Evolutionary conservation across 2,888 invertebrate genomes (phyloP).

Genomic region (Nemotelus nigrinus): DNA sequence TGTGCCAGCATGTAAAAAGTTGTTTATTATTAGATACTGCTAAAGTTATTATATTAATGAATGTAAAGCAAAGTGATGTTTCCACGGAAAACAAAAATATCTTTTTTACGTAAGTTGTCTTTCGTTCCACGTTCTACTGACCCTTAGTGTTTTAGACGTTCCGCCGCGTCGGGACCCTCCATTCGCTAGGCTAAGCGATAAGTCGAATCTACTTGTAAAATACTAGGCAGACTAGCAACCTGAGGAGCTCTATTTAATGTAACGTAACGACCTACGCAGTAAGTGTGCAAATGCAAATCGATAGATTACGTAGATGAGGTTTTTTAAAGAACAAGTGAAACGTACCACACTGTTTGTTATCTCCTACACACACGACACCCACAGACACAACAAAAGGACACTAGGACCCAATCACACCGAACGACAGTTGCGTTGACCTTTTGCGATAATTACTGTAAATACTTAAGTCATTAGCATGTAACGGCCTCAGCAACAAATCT

Average conservation of each 20-base stretch:
- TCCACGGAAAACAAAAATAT: constrained; percentile 51
- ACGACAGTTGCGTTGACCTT: background rate
- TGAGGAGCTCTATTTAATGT: constrained; percentile 41
- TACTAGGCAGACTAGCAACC: constrained; percentile 33
- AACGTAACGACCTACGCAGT: constrained; percentile 25
- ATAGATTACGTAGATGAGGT: constrained; percentile 41
- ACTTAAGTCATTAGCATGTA: constrained; percentile 64
- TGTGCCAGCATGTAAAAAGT: constrained; percentile 43
- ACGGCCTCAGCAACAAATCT: constrained; percentile 36
- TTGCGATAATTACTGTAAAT: constrained; percentile 57
- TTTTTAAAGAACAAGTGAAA: constrained; percentile 22
- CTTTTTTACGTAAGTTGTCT: constrained; percentile 30
- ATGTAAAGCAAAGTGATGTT: constrained; percentile 61
- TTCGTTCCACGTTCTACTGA: background rate
- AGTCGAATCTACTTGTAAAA: constrained; percentile 38
- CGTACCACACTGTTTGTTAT: constrained; percentile 30
- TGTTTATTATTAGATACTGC: constrained; percentile 30
- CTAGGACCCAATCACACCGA: constrained; percentile 5
- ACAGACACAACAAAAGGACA: constrained; percentile 4
- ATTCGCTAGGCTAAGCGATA: constrained; percentile 36
- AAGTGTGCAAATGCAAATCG: background rate
- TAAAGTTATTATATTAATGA: constrained; percentile 21
- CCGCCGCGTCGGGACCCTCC: background rate
- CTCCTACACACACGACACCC: constrained; percentile 19
- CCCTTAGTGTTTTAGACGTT: too few species aligned